Evolutionary conservation across 1,140 invertebrate species (phyloP), one percentile per base, ranked within the genome.

Genomic region (Tribolium castaneum): DNA sequence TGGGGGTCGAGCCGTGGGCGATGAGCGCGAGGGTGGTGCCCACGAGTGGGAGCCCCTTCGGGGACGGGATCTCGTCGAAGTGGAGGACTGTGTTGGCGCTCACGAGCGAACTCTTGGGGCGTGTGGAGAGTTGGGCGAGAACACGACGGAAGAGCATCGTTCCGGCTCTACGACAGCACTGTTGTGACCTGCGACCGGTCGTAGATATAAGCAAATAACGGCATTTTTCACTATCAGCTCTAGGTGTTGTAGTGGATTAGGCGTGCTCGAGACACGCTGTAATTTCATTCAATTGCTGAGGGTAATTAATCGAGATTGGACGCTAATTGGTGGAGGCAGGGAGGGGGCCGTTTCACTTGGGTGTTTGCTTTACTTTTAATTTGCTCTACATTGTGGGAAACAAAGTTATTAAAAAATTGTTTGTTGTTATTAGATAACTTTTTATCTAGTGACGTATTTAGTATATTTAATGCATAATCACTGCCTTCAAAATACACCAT

Each of bases 11-110:
- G 7, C 90, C 91, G 9, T 88, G 85, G n/a, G 83, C 82, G 10
- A 91, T 82, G 3, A 92, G 78, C 72, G 88, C 87, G 16, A 90
- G 82, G 12, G 87, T 81, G 7, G 90, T 91, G 1, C 91, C 91
- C 5, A 92, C 76, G 0, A 92, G 1, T 3, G 91, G 91, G 14
- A 91, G 80, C 1, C 89, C 88, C 76, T 85, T 87, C 0, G 89
- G 86, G 2, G 84, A 73, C 0, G 89, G 89, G 45, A 89, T 84
- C 2, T 85, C 83, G 22, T 79, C 34, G 39, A 82, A 81, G 77
- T 77, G 54, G 14, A 51, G 45, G 9, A 59, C 52, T 9, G 52
- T 59, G 54, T 59, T 59, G 10, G 54, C 54, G 54, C 25, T 35
- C 25, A 35, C 59, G 59, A 35, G 25, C 10, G 59, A 66, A 35